These are phyloP conservation scores for Centropus bengalensis DNA, from an alignment of 2,113 vertebrate genomes.

Conservation along the genomic window DNA sequence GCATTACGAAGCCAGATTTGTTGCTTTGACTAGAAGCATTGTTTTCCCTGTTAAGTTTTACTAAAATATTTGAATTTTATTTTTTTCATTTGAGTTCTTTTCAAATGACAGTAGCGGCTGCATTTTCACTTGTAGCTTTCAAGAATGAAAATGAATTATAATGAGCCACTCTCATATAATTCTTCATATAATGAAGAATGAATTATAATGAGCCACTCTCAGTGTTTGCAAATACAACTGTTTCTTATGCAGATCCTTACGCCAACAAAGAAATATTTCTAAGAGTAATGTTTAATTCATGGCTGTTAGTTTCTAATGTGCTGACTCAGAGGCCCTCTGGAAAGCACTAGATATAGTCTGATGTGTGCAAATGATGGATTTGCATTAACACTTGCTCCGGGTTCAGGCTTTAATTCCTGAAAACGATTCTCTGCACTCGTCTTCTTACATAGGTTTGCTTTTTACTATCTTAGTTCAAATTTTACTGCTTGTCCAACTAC, in stretches of 20 bases:
- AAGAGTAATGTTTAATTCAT: background rate
- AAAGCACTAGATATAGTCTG: background rate
- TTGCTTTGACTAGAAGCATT: background rate
- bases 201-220: background rate
- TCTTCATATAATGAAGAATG: too few relatives aligned
- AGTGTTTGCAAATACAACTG: background rate
- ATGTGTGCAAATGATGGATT: background rate
- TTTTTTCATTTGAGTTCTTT: background rate
- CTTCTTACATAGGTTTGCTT: background rate
- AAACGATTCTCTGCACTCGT: background rate
- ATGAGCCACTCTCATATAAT: background rate
- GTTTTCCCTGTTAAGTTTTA: background rate
- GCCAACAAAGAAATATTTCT: background rate
- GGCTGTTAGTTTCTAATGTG: background rate
- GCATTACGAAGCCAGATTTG: background rate
- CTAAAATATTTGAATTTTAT: background rate
- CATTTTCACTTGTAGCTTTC: background rate
- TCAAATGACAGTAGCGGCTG: background rate
- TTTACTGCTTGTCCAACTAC: background rate
- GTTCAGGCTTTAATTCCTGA: background rate
- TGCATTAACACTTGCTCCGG: background rate
- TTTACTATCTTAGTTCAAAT: background rate
- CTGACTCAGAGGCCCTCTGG: background rate
- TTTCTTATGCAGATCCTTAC: background rate
- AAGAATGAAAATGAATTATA: background rate